Conservation (phyloP, 2,797 vertebrate genomes). For the Labroides dimidiatus region DNA sequence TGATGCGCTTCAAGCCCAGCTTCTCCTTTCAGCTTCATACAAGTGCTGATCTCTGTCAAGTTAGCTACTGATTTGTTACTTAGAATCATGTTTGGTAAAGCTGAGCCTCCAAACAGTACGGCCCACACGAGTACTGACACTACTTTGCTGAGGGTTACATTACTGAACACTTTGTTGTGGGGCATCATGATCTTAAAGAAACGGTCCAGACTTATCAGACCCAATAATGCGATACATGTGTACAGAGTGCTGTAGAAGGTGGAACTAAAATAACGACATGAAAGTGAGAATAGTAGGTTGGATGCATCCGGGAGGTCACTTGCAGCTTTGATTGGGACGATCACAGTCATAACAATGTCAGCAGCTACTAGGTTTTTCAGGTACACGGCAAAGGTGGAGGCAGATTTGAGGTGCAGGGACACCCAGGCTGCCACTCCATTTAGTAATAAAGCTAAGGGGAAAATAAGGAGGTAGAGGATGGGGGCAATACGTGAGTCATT, state of each 20-base stretch:
- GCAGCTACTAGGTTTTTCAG: conserved; percentile 91
- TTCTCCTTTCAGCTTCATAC: conserved; percentile 82
- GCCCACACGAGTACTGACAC: conserved; percentile 84
- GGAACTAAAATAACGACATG: conserved; percentile 83
- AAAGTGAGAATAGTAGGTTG: conserved; percentile 66
- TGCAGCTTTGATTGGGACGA: conserved; percentile 83
- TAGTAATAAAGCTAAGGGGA: conserved; percentile 86
- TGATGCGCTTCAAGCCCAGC: conserved; percentile 82
- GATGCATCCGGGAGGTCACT: conserved; percentile 70
- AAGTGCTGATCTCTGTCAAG: conserved; percentile 63
- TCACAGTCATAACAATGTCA: conserved; percentile 89
- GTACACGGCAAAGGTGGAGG: conserved; percentile 90
- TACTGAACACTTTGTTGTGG: conserved; percentile 84
- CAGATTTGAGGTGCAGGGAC: conserved; percentile 89
- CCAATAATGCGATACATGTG: conserved; percentile 87
- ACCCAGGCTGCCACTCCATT: conserved; percentile 90
- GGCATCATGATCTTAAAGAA: conserved; percentile 92
- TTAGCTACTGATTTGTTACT: conserved; percentile 67
- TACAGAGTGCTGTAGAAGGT: conserved; percentile 89
- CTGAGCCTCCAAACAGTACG: conserved; percentile 58
- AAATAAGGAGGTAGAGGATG: conserved; percentile 83
- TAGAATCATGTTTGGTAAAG: conserved; percentile 87
- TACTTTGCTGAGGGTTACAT: conserved; percentile 85
- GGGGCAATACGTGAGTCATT: conserved; percentile 28
- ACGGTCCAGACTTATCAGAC: conserved; percentile 90